Conservation (phyloP, 2,113 vertebrate species). For the Propithecus coquereli region DNA sequence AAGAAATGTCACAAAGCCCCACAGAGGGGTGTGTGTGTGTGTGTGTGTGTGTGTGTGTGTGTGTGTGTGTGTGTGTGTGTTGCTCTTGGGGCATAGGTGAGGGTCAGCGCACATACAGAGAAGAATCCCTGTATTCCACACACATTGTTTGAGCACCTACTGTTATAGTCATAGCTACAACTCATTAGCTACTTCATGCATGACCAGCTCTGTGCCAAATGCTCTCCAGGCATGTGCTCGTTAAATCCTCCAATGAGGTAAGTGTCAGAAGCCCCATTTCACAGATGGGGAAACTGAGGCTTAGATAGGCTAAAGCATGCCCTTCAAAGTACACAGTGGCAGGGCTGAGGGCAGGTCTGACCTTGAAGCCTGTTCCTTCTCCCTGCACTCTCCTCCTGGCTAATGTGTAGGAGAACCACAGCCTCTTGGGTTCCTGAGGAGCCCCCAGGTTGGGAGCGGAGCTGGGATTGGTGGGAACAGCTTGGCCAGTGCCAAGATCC, state of each 20-base stretch:
- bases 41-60: not conserved
- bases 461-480: not conserved
- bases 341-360: not conserved
- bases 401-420: too few relatives aligned
- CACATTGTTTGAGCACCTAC: not conserved
- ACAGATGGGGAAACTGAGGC: not conserved
- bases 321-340: not conserved
- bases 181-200: not conserved
- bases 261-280: not conserved
- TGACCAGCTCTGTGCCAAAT: not conserved
- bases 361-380: not conserved
- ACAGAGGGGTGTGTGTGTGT: not conserved
- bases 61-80: not conserved
- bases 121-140: not conserved
- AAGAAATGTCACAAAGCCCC: not conserved
- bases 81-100: not conserved
- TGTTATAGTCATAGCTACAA: not conserved
- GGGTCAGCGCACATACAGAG: not conserved
- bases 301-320: not conserved
- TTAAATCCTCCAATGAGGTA: not conserved
- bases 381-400: not conserved
- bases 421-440: not conserved
- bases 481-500: not conserved
- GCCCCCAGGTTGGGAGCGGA: not conserved
- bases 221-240: not conserved